Percentiles rank a stretch among this genome's conserved stretches.
Conservation (phyloP, 2,888 invertebrate species). For the Ryuthela nishihirai region DNA sequence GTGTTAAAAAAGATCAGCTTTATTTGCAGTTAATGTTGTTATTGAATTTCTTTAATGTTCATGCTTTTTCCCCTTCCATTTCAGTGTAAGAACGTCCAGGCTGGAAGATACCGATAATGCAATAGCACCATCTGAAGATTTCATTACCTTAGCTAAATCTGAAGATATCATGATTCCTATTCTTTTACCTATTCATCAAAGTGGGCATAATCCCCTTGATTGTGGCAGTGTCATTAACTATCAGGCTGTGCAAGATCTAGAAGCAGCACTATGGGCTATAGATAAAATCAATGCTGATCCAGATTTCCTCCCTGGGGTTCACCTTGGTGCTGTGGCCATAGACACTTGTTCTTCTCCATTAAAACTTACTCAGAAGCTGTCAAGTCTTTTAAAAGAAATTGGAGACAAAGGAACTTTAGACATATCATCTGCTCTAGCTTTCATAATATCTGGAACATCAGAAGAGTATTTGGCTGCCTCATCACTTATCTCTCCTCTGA, state of each 20-base stretch:
- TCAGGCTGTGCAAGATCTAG: conserved; percentile 47
- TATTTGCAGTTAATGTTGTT: too few species aligned
- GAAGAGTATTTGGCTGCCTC: conserved; percentile 23
- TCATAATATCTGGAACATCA: conserved; percentile 9
- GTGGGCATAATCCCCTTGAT: conserved; percentile 45
- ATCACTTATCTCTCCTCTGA: conserved; percentile 26
- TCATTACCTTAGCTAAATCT: conserved; percentile 1
- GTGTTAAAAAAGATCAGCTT: too few species aligned
- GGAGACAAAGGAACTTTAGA: conserved; percentile 16
- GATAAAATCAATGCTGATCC: conserved; percentile 43
- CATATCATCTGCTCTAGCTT: conserved; percentile 20
- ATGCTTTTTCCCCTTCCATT: conserved; percentile 4
- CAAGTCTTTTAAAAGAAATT: conserved; percentile 21
- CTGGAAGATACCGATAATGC: conserved; percentile 26
- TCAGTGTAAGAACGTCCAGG: conserved; percentile 29
- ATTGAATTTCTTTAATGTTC: too few species aligned
- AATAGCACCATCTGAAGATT: conserved; percentile 14
- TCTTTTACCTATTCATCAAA: conserved; percentile 47
- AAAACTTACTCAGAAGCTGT: conserved; percentile 35
- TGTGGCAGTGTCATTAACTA: conserved; percentile 44
- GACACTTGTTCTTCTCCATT: conserved; percentile 40
- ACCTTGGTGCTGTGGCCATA: conserved; percentile 26
- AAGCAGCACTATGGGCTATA: conserved; percentile 51
- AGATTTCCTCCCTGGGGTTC: conserved; percentile 35
- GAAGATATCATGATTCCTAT: conserved; percentile 38